Conservation (phyloP, 1,140 invertebrate species). For the Cylas formicarius region DNA sequence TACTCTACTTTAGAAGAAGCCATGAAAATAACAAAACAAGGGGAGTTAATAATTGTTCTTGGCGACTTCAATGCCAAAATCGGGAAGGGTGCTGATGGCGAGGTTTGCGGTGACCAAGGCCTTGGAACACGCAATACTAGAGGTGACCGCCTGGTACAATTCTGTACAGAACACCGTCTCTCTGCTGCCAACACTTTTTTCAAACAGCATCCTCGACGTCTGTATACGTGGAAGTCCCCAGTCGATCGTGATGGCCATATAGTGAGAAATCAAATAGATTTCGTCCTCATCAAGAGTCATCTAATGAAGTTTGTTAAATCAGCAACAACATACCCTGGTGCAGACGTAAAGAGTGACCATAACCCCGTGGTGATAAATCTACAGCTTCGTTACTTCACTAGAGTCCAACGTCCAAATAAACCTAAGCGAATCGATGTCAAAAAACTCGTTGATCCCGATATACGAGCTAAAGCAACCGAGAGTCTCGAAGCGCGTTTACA, state of each 20-base stretch:
- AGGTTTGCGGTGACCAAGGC: constrained; percentile 17
- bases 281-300: too few species aligned
- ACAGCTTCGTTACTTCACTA: constrained; percentile 10
- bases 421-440: constrained; percentile 7
- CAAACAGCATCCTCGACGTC: constrained; percentile 29
- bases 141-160: constrained; percentile 31
- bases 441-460: constrained; percentile 8
- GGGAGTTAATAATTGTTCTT: constrained; percentile 26
- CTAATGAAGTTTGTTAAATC: too few species aligned
- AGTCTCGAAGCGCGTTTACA: too few species aligned
- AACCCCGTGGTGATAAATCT: constrained; percentile 10
- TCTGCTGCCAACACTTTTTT: constrained; percentile 34
- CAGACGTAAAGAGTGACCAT: too few species aligned
- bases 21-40: constrained; percentile 19
- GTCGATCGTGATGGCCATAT: constrained; percentile 28
- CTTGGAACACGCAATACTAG: constrained; percentile 33
- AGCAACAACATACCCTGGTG: too few species aligned
- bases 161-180: constrained; percentile 33
- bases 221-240: constrained; percentile 40
- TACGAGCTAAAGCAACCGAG: constrained; percentile 7
- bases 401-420: constrained; percentile 12
- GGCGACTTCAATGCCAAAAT: constrained; percentile 32
- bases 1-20: constrained; percentile 19
- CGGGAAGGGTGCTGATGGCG: constrained; percentile 10
- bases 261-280: constrained; percentile 39